A percentile compares a stretch with the other conserved stretches of the same genome.
Conservation (phyloP, 2,797 vertebrate genomes). For the Euphonia xanthogaster region DNA sequence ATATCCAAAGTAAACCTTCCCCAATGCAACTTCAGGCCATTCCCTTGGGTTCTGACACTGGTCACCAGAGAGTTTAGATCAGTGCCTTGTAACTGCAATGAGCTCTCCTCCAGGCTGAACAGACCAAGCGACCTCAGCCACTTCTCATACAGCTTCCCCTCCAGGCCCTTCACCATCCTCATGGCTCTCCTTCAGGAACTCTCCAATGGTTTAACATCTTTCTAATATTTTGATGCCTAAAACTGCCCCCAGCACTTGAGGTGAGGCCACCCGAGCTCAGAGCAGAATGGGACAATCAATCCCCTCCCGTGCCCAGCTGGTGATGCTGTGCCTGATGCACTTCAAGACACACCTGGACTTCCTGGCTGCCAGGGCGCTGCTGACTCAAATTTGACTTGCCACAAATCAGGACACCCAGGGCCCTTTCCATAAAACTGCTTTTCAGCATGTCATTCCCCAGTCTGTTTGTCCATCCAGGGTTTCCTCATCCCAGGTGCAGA, state of each 20-base stretch:
- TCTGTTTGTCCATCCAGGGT: neutral
- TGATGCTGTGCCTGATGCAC: fast-evolving
- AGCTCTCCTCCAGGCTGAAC: neutral
- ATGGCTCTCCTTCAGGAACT: fast-evolving
- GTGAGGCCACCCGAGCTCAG: fast-evolving
- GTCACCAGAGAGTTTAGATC: neutral
- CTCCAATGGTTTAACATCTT: neutral
- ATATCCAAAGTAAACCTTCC: neutral
- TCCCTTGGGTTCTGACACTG: neutral
- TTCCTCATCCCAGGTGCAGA: neutral
- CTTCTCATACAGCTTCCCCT: fast-evolving
- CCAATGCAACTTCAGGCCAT: neutral
- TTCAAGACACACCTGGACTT: fast-evolving
- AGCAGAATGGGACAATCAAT: neutral
- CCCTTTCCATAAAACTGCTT: neutral
- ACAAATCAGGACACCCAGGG: neutral
- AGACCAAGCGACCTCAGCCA: neutral
- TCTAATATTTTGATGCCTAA: fast-evolving
- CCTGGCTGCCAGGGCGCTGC: neutral
- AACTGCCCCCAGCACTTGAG: fast-evolving
- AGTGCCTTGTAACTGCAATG: fast-evolving
- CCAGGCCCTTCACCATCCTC: fast-evolving
- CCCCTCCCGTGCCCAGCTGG: fast-evolving
- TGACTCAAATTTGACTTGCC: neutral
- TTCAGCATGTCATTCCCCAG: neutral